A percentile compares a stretch with the other conserved stretches of the same genome.
Conservation (phyloP, 2,888 invertebrate genomes). For the Nemotelus pantherinus region DNA sequence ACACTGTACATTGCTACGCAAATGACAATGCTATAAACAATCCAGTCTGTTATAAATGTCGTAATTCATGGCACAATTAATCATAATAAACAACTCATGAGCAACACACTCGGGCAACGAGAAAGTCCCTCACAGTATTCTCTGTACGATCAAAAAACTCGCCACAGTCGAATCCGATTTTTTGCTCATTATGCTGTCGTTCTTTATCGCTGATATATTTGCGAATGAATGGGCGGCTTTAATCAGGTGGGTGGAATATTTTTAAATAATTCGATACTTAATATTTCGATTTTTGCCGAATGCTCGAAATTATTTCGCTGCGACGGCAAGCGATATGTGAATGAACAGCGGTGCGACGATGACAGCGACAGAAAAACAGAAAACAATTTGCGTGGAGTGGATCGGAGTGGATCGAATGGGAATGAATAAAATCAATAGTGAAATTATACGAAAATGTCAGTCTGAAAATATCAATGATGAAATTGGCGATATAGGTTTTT, state of each 20-base stretch:
- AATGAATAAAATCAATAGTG: constrained; percentile 36
- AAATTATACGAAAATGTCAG: constrained; percentile 32
- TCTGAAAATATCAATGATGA: constrained; percentile 39
- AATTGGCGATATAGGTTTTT: neutral
- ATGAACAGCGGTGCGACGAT: neutral
- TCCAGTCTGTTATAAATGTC: neutral
- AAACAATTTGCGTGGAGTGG: neutral
- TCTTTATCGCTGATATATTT: constrained; percentile 37
- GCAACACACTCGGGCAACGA: neutral
- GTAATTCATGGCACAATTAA: constrained; percentile 27
- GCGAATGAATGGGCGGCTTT: constrained; percentile 29
- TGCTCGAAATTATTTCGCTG: constrained; percentile 6
- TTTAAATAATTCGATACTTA: constrained; percentile 44
- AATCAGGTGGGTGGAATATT: constrained; percentile 41
- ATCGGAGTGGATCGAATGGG: neutral
- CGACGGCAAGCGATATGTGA: constrained; percentile 7
- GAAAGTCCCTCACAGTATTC: no score
- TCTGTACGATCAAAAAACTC: no score
- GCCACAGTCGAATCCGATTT: neutral
- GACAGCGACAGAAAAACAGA: neutral
- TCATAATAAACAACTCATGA: constrained; percentile 28
- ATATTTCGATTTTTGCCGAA: constrained; percentile 22
- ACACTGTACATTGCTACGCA: neutral
- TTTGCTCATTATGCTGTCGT: constrained; percentile 30
- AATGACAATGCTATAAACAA: no score